These are phyloP conservation scores for Rhizomys pruinosus DNA, from an alignment of 2,113 vertebrate genomes.

Conservation along the genomic window DNA sequence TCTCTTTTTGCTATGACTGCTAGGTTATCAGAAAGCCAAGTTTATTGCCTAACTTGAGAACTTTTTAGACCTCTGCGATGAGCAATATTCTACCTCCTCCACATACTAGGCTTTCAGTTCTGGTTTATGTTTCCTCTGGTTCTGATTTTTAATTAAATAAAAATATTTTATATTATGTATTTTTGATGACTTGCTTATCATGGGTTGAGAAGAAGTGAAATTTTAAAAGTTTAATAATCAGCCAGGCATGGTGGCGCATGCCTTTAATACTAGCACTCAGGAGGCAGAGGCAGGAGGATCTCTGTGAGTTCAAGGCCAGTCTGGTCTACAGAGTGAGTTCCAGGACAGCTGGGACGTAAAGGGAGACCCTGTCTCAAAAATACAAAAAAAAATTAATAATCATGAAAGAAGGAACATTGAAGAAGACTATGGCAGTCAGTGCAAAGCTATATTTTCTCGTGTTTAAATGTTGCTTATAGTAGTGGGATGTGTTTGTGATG, in stretches of 20 bases:
- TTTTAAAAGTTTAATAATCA: not conserved
- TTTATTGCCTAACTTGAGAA: slow-evolving; percentile 47
- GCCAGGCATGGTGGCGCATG: no score
- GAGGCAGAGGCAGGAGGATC: no score
- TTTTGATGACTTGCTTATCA: slow-evolving; percentile 18
- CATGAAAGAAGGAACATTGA: not conserved
- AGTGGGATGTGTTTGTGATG: not conserved
- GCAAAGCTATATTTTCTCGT: not conserved
- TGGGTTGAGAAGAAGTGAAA: not conserved
- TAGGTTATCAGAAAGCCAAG: slow-evolving; percentile 13
- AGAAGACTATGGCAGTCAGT: not conserved
- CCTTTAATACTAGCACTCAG: no score
- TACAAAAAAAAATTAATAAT: no score
- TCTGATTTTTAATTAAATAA: slow-evolving; percentile 54
- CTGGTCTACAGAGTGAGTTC: no score
- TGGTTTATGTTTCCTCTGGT: slow-evolving; percentile 58
- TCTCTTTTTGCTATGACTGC: slow-evolving; percentile 67
- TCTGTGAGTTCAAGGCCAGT: no score
- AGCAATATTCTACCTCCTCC: slow-evolving; percentile 38
- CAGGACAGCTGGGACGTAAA: no score
- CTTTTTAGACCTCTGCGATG: not conserved
- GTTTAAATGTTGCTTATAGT: not conserved
- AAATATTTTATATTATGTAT: not conserved
- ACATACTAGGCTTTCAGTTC: slow-evolving; percentile 61
- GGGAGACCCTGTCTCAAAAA: no score